Conservation (phyloP, 2,797 vertebrate species). For the Myripristis murdjan region DNA sequence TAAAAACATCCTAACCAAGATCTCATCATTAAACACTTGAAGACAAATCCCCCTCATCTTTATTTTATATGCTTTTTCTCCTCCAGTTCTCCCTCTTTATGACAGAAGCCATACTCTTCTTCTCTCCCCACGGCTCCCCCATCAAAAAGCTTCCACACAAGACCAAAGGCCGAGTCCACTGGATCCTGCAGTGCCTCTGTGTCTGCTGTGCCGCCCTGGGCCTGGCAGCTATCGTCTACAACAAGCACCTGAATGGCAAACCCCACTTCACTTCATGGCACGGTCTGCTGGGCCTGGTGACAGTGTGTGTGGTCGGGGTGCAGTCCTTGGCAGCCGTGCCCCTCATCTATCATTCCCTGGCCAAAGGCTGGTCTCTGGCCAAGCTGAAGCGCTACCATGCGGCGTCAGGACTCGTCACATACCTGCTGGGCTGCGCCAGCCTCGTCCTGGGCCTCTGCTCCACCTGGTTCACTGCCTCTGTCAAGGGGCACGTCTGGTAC, state of each 20-base stretch:
- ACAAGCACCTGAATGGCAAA: constrained; percentile 92
- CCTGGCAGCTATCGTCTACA: constrained; percentile 88
- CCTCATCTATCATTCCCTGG: constrained; percentile 91
- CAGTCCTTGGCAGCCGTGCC: constrained; percentile 89
- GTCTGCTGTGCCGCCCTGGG: constrained; percentile 88
- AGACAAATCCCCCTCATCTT: neutral
- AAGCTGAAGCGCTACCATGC: constrained; percentile 96
- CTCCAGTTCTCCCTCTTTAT: constrained; percentile 94
- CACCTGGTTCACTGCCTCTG: constrained; percentile 89
- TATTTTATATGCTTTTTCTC: constrained; percentile 15
- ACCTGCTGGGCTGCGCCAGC: constrained; percentile 91
- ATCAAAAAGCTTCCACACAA: constrained; percentile 89
- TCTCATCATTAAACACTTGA: neutral
- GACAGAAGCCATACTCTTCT: constrained; percentile 95
- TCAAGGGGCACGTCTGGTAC: constrained; percentile 89
- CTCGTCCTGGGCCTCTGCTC: constrained; percentile 93
- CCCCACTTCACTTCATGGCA: constrained; percentile 94
- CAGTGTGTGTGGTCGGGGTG: constrained; percentile 82
- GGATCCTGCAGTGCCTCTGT: constrained; percentile 92
- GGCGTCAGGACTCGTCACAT: constrained; percentile 90
- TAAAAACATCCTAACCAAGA: neutral
- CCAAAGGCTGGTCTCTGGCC: constrained; percentile 93
- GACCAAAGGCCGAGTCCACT: constrained; percentile 90
- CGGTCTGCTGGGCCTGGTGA: constrained; percentile 88
- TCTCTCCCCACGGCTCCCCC: constrained; percentile 91